These are phyloP conservation scores for Muscicapa striata DNA, from an alignment of 2,797 vertebrate genomes.

Conservation along the genomic window DNA sequence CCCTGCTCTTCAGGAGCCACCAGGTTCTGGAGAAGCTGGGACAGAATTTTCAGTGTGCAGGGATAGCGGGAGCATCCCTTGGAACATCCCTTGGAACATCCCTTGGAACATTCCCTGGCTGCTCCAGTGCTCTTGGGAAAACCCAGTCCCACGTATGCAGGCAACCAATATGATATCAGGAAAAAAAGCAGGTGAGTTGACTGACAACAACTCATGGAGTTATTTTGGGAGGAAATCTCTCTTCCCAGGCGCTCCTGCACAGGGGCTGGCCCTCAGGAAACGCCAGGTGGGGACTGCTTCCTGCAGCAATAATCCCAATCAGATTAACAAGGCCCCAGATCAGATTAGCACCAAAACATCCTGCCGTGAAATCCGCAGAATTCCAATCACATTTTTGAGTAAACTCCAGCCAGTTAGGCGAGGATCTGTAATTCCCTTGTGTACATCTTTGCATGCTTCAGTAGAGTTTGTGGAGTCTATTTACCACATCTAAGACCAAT, in stretches of 20 bases:
- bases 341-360: neutral
- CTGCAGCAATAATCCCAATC: neutral
- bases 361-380: neutral
- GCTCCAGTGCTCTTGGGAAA: neutral
- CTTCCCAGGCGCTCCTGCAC: neutral
- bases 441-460: conserved; percentile 69
- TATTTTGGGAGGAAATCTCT: neutral
- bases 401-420: neutral
- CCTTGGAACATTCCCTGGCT: neutral
- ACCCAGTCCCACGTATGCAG: rapidly evolving
- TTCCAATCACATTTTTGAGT: conserved; percentile 41
- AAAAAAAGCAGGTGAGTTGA: rapidly evolving
- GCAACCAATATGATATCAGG: rapidly evolving
- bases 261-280: neutral
- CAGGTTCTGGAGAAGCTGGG: neutral
- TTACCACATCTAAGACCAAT: conserved; percentile 83
- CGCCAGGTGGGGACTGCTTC: neutral
- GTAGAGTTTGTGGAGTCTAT: conserved; percentile 74
- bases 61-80: too few species aligned
- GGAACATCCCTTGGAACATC: too few species aligned
- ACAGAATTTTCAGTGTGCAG: neutral
- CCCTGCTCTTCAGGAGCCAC: neutral
- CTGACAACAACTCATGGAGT: rapidly evolving
- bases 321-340: neutral
- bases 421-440: conserved; percentile 19